Base-by-base conservation (phyloP, 2,113 vertebrate species). In the Vulpes vulpes region DNA sequence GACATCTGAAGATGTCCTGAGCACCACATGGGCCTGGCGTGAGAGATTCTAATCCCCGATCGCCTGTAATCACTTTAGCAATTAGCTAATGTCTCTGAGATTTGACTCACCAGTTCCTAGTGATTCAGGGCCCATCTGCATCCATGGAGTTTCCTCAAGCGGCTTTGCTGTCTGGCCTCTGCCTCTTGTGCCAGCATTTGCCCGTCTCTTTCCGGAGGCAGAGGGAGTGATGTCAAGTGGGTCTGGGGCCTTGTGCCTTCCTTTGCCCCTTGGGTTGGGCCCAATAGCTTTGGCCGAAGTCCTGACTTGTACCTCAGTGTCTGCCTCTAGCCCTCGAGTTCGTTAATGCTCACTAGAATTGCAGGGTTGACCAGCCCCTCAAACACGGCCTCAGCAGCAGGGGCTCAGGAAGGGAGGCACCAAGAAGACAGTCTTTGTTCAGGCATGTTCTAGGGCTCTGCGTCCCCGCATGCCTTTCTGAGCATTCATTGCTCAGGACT, bases 71-170 rank as follows among this genome's bases (percentile, higher is more conserved):
- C 43, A 43, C 11, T 35, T 83, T 53, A 30, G 12, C 3, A 25
- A 76, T 95, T 69, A 91, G 94, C 97, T 97, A 57, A 96, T 88
- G 89, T 88, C 85, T 97, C 78, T 17, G 59, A 57, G 64, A 35
- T 79, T 76, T 82, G 91, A 79, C 64, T 87, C 96, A 84, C 73
- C 59, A 51, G 71, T 20, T 57, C 59, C 79, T 43, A 14, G 78
- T 96, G 96, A 93, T n/a, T 97, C 96, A 97, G 38, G 79, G 83
- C 69, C 73, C 22, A 5, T 51, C 60, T 17, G 38, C 11, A 35
- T 62, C 69, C 38, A 15, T 15, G 0, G 9, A 87, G 38, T 60
- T 69, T 86, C 60, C 74, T 51, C 49, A 62, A 38, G 73, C 12
- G n/a, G 17, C n/a, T 79, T 35, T 92, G 89, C 80, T 22, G 6